Evolutionary conservation across 2,113 vertebrate genomes (phyloP).

Genomic region (Triplophysa rosa): DNA sequence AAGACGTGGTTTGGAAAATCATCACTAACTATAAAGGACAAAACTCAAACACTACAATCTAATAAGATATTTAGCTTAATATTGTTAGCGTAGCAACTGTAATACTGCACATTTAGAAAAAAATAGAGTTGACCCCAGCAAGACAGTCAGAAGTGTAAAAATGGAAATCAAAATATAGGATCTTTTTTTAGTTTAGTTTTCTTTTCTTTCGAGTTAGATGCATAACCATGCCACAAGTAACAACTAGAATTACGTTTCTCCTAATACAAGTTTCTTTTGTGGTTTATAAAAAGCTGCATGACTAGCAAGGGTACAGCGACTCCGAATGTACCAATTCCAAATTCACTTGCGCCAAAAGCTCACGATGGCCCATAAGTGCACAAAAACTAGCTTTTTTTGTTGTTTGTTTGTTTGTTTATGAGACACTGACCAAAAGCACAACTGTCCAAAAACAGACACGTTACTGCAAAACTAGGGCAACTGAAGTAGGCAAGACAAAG

Average conservation of each 20-base stretch:
- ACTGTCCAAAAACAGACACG: constrained; percentile 91
- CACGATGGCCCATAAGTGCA: constrained; percentile 94
- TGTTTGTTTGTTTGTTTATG: constrained; percentile 68
- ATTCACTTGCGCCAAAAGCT: constrained; percentile 92
- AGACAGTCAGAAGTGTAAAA: constrained; percentile 83
- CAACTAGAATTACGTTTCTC: constrained; percentile 81
- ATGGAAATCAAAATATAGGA: constrained; percentile 44
- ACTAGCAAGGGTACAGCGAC: constrained; percentile 86
- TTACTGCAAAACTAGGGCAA: constrained; percentile 86
- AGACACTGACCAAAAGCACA: constrained; percentile 88
- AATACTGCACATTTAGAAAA: constrained; percentile 89
- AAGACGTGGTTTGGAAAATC: constrained; percentile 84
- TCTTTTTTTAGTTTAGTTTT: constrained; percentile 59
- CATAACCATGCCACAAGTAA: constrained; percentile 99
- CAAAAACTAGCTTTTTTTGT: constrained; percentile 82
- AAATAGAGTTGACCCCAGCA: constrained; percentile 73
- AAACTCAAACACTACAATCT: constrained; percentile 88
- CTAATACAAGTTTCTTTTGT: constrained; percentile 79
- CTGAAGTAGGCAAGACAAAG: constrained; percentile 80
- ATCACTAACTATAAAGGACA: constrained; percentile 86
- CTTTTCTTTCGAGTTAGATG: constrained; percentile 78
- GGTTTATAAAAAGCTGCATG: constrained; percentile 89
- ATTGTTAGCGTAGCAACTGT: constrained; percentile 82
- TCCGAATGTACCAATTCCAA: constrained; percentile 77
- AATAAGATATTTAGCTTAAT: constrained; percentile 83